Percentiles rank a stretch among this genome's conserved stretches.
Conservation (phyloP, 2,888 invertebrate genomes). For the Troides helena region DNA sequence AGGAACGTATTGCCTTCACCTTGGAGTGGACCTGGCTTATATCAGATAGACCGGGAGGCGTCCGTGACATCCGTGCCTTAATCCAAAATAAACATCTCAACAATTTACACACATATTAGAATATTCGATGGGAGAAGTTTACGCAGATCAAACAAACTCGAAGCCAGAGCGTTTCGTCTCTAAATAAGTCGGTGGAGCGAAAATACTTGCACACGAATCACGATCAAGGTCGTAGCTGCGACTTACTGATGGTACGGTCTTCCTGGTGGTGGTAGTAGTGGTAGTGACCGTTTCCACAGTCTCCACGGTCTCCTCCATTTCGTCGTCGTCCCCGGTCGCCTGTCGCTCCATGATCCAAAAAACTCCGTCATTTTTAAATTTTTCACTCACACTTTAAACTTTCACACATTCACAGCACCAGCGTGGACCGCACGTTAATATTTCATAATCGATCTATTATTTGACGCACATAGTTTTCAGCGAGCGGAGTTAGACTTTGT, state of each 20-base stretch:
- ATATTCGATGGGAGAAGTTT: conserved; percentile 41
- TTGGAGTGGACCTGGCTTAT: conserved; percentile 66
- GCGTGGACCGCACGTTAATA: conserved; percentile 42
- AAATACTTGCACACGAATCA: conserved; percentile 52
- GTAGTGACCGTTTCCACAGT: conserved; percentile 70
- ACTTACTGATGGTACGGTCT: conserved; percentile 58
- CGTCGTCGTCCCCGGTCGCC: conserved; percentile 47
- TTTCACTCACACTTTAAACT: conserved; percentile 36
- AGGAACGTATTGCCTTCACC: conserved; percentile 70
- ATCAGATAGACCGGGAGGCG: conserved; percentile 64
- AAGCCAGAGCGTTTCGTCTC: conserved; percentile 43
- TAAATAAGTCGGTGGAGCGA: conserved; percentile 49
- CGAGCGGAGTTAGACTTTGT: conserved; percentile 34
- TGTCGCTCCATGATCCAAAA: conserved; percentile 68
- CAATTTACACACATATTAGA: conserved; percentile 62
- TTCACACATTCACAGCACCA: conserved; percentile 69
- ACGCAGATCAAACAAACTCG: conserved; percentile 41
- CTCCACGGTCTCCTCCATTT: conserved; percentile 55
- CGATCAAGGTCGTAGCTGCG: conserved; percentile 47
- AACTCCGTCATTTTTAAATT: conserved; percentile 69
- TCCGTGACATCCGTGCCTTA: conserved; percentile 65
- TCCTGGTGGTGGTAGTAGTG: conserved; percentile 64
- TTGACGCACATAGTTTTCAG: conserved; percentile 42
- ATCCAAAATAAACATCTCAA: conserved; percentile 66
- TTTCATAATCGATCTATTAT: conserved; percentile 43